Evolutionary conservation across 2,113 vertebrate genomes (phyloP).

Genomic region (Eurystomus gularis): DNA sequence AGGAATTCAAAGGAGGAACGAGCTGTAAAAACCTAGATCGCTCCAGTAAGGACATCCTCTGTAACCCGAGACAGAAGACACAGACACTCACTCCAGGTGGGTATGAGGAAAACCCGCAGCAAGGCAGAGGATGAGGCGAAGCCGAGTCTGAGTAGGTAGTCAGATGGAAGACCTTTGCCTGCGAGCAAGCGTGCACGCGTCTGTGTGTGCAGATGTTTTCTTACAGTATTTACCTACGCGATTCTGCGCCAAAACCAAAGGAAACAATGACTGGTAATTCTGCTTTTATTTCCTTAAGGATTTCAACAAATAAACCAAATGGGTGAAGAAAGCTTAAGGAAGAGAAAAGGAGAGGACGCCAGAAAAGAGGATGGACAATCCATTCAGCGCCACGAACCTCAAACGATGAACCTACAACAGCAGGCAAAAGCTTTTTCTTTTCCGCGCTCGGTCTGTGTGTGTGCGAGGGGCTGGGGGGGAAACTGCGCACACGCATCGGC

Average conservation of each 20-base stretch:
- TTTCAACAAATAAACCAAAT: constrained; percentile 31
- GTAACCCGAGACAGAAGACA: background rate
- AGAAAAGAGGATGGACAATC: constrained; percentile 42
- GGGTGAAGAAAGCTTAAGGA: constrained; percentile 54
- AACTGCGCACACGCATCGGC: background rate
- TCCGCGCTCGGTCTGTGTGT: fast-evolving
- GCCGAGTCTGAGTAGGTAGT: fast-evolving
- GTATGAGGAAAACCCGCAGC: background rate
- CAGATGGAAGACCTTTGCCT: background rate
- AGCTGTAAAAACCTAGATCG: background rate
- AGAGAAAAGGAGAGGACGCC: background rate
- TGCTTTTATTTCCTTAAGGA: background rate
- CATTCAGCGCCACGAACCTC: background rate
- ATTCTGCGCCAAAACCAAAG: background rate
- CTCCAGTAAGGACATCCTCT: background rate
- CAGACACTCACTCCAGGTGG: background rate
- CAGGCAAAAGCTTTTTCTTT: constrained; percentile 57
- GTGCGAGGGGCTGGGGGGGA: background rate
- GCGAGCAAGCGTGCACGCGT: fast-evolving
- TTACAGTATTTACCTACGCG: background rate
- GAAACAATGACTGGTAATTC: background rate
- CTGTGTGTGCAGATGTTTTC: fast-evolving
- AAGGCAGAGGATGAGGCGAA: background rate
- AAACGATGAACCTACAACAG: constrained; percentile 69
- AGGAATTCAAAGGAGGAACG: background rate